phyloP scores from a whole-genome alignment of 2,113 vertebrate genomes.

The Python bivittatus region DNA sequence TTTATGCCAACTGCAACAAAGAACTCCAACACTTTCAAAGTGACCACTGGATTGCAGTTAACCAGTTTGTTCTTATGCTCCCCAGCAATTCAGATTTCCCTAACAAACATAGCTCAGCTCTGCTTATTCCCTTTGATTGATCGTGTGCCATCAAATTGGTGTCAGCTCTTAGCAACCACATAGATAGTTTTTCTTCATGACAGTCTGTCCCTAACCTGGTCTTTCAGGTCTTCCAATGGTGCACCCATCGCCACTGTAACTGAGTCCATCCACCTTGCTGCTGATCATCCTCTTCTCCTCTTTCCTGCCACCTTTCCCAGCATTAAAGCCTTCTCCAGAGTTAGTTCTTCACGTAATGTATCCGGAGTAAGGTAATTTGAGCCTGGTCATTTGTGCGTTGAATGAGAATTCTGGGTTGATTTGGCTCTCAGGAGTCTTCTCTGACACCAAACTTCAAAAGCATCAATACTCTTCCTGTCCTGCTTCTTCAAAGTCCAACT shows the following conservation, averaged over 20 bases:
- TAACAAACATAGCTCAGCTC: background rate
- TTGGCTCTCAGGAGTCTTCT: background rate
- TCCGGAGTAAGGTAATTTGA: background rate
- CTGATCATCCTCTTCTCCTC: background rate
- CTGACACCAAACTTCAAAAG: background rate
- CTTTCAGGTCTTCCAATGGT: background rate
- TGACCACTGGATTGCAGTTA: background rate
- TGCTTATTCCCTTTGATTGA: background rate
- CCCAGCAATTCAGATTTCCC: background rate
- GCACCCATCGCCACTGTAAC: background rate
- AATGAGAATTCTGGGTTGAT: background rate
- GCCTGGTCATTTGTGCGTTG: background rate
- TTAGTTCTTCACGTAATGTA: background rate
- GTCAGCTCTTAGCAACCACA: background rate
- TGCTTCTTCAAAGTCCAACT: background rate
- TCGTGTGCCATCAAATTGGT: background rate
- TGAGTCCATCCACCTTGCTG: background rate
- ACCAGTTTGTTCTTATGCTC: background rate
- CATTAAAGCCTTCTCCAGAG: background rate
- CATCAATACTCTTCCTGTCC: background rate
- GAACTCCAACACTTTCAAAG: background rate
- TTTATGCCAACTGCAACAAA: background rate
- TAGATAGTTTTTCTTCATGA: background rate
- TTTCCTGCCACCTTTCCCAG: background rate
- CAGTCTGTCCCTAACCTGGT: background rate